Base-by-base conservation (phyloP, 2,113 vertebrate species). In the Mesoclemmys tuberculata region DNA sequence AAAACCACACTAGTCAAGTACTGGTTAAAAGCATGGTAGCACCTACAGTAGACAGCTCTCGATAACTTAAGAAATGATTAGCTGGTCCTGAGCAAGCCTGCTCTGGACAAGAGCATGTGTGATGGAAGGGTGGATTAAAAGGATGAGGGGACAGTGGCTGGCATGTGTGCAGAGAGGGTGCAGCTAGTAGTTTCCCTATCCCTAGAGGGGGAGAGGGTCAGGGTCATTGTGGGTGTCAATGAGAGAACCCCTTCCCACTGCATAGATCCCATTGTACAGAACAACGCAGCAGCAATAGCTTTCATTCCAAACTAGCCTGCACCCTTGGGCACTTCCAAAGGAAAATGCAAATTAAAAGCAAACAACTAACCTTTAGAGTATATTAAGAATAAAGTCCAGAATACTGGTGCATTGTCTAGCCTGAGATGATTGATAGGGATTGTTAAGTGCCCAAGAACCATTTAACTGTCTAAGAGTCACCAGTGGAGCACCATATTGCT, bases 151-250 rank as follows among this genome's bases (percentile, higher is more conserved):
- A 71, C 35, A 87, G 7, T 2, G 0, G 49, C 22, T 1, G 3
- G 49, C 0, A 8, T 10, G 1, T 8, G 61, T 29, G 54, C 13
- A 64, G 2, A 0, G 4, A 52, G 19, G 27, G 5, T 44, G 1
- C 1, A 29, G 26, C 5, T 12, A 19, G 12, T 19, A 8, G 61
- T 77, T 88, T 44, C 81, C 24, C 75, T 0, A 0, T 4, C 0
- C 31, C 2, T 56, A 44, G 68, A 38, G 75, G 51, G 29, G 49
- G 18, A 11, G 0, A 21, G 7, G 8, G 3, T 14, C 41, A 24
- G 38, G 52, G 1, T 44, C 0, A 1, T 29, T 58, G 56, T 58
- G 56, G 56, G 56, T 29, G 26, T 58, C 27, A 58, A 58, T 2
- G 26, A 58, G 56, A 29, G 27, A 58, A 8, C 27, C 5, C 56